A percentile compares a stretch with the other conserved stretches of the same genome.
These are phyloP conservation scores for Gastrophysa polygoni DNA, from an alignment of 2,888 invertebrate genomes.

Conservation along the genomic window DNA sequence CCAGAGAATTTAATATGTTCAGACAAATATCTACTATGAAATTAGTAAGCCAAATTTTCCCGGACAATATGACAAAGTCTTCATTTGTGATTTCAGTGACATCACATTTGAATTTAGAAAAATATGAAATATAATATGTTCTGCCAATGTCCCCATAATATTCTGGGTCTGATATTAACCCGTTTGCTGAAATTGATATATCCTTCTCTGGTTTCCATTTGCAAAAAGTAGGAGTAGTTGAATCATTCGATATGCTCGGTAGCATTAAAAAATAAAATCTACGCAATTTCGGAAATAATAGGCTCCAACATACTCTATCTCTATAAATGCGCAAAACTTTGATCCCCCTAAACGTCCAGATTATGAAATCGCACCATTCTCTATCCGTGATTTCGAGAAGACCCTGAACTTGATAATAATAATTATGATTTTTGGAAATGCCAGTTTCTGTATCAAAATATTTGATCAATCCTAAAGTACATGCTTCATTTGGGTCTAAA, in stretches of 20 bases:
- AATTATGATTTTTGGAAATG: conserved; percentile 2
- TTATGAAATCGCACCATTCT: conserved; percentile 13
- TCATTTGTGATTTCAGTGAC: conserved; percentile 9
- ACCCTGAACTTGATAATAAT: conserved; percentile 15
- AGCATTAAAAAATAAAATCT: conserved; percentile 6
- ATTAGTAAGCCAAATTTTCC: conserved; percentile 10
- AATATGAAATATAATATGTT: conserved; percentile 6
- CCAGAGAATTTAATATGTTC: not conserved
- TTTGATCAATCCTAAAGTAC: not conserved
- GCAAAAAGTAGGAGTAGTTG: not conserved
- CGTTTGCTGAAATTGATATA: conserved; percentile 5
- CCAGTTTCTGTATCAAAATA: not conserved
- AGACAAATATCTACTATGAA: conserved; percentile 14
- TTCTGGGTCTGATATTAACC: conserved; percentile 1
- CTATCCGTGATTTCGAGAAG: conserved; percentile 3
- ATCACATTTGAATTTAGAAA: conserved; percentile 3
- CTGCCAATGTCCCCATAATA: not conserved
- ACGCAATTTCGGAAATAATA: not conserved
- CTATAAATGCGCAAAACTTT: not conserved
- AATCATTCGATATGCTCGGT: not conserved
- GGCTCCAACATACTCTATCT: not conserved
- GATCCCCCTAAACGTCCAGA: not conserved
- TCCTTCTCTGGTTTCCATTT: not conserved
- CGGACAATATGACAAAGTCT: conserved; percentile 11
- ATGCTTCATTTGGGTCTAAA: not conserved